Percentiles rank a stretch among this genome's conserved stretches.
Evolutionary conservation across 2,113 vertebrate genomes (phyloP).

Genomic region (Notothenia rossii): DNA sequence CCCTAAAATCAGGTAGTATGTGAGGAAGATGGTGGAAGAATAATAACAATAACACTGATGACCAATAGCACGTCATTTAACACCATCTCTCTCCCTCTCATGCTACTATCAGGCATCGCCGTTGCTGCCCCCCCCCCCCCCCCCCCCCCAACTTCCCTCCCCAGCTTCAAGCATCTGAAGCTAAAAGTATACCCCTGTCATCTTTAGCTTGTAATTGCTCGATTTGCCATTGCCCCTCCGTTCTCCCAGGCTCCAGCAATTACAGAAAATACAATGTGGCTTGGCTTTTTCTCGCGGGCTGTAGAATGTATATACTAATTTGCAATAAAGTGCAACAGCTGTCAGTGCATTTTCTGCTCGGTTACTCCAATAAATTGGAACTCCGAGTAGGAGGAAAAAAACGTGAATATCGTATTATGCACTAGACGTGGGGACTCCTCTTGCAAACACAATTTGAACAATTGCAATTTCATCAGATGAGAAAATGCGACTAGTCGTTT

Average conservation of each 20-base stretch:
- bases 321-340: constrained; percentile 99
- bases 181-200: constrained; percentile 90
- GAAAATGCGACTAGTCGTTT: constrained; percentile 91
- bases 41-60: constrained; percentile 2
- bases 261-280: constrained; percentile 97
- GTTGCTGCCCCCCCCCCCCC: too few species aligned
- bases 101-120: too few species aligned
- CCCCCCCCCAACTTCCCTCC: constrained; percentile 46
- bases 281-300: constrained; percentile 91
- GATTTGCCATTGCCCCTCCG: constrained; percentile 89
- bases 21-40: background rate
- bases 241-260: constrained; percentile 93
- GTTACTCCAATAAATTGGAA: constrained; percentile 99
- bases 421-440: constrained; percentile 83
- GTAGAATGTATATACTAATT: constrained; percentile 99
- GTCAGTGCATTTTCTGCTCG: constrained; percentile 99
- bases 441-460: constrained; percentile 92
- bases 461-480: constrained; percentile 88
- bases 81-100: constrained; percentile 51
- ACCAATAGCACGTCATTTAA: constrained; percentile 44
- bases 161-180: constrained; percentile 83
- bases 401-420: constrained; percentile 88
- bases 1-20: too few species aligned
- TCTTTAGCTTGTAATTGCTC: constrained; percentile 93
- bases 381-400: constrained; percentile 87